Percentiles rank a stretch among this genome's conserved stretches.
Evolutionary conservation across 2,797 vertebrate species (phyloP).

Genomic region (Margarornis squamiger): DNA sequence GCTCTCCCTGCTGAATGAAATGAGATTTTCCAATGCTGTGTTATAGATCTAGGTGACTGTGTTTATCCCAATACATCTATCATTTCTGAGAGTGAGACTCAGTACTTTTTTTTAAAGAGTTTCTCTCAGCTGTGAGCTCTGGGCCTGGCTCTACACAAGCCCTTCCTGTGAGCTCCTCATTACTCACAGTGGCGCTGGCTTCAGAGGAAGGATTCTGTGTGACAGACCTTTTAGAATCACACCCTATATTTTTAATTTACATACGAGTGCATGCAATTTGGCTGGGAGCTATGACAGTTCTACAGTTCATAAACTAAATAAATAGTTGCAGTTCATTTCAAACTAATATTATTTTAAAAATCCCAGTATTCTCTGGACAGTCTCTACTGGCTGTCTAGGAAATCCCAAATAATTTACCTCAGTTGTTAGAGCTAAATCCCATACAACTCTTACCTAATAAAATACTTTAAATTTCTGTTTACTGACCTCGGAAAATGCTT

Average conservation of each 20-base stretch:
- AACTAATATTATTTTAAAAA: background rate
- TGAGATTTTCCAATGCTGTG: background rate
- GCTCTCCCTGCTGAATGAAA: background rate
- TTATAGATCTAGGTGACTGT: slow-evolving; percentile 35
- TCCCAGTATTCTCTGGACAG: background rate
- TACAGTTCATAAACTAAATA: slow-evolving; percentile 28
- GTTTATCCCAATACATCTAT: slow-evolving; percentile 47
- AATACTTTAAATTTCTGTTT: slow-evolving; percentile 36
- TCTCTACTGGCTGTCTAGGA: slow-evolving; percentile 2
- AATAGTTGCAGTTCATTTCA: slow-evolving; percentile 31
- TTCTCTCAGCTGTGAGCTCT: background rate
- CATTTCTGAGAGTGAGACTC: background rate
- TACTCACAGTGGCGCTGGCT: background rate
- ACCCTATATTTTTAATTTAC: slow-evolving; percentile 4
- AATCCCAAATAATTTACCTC: slow-evolving; percentile 43
- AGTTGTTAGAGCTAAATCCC: background rate
- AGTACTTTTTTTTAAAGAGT: background rate
- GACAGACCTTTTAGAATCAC: background rate
- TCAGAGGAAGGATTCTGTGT: background rate
- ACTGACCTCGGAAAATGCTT: slow-evolving; percentile 24
- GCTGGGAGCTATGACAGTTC: background rate
- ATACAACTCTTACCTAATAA: background rate
- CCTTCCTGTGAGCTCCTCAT: background rate
- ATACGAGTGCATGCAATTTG: slow-evolving; percentile 1
- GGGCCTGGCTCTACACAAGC: background rate